phyloP scores from a whole-genome alignment of 2,797 vertebrate species.

The Remorina albescens region DNA sequence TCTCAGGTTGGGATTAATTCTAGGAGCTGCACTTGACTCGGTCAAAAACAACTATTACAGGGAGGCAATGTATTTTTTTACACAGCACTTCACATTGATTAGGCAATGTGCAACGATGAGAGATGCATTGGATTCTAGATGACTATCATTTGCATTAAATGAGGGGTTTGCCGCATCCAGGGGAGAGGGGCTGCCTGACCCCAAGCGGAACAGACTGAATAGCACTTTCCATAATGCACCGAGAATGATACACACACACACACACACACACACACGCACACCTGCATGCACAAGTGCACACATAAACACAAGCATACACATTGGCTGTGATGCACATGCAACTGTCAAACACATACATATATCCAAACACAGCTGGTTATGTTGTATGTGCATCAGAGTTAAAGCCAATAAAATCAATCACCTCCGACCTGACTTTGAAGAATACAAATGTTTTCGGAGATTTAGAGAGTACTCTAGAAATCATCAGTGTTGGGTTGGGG shows the following conservation, averaged over 20 bases:
- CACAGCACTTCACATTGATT: constrained; percentile 99
- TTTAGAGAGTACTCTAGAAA: not conserved
- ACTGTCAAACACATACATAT: constrained; percentile 1
- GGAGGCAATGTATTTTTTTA: constrained; percentile 96
- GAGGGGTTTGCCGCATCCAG: constrained; percentile 90
- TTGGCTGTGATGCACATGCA: constrained; percentile 14
- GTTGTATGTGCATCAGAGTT: not conserved
- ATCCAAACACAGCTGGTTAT: constrained; percentile 25
- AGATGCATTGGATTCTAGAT: constrained; percentile 96
- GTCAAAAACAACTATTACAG: constrained; percentile 99
- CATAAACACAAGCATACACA: constrained; percentile 28
- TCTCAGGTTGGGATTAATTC: constrained; percentile 99
- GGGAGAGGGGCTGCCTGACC: constrained; percentile 73
- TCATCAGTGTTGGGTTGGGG: not conserved
- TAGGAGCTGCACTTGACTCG: constrained; percentile 99
- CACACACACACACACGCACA: constrained; percentile 45
- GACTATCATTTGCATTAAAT: constrained; percentile 99
- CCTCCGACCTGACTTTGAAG: constrained; percentile 6
- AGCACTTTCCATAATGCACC: constrained; percentile 67
- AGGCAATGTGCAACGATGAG: constrained; percentile 96
- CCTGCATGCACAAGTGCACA: constrained; percentile 27
- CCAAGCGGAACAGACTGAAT: constrained; percentile 71
- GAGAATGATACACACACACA: constrained; percentile 32
- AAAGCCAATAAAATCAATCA: constrained; percentile 19
- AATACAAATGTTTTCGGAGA: not conserved